A percentile compares a stretch with the other conserved stretches of the same genome.
These are phyloP conservation scores for Agrilus mali DNA, from an alignment of 2,888 invertebrate genomes.

Conservation along the genomic window DNA sequence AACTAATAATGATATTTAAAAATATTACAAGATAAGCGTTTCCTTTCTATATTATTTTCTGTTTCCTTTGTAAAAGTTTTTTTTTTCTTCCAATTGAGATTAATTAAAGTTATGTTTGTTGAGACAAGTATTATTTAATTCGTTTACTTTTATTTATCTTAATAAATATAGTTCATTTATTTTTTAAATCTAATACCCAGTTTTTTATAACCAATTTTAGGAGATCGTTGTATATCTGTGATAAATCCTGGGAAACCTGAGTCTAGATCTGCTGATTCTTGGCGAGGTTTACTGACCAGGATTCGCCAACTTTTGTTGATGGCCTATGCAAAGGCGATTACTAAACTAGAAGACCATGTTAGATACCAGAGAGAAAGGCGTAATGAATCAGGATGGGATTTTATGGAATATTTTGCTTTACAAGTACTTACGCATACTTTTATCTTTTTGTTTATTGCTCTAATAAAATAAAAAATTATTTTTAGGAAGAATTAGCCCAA, in stretches of 20 bases:
- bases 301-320: slow-evolving; percentile 72
- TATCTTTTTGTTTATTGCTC: slow-evolving; percentile 1
- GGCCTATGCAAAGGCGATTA: slow-evolving; percentile 75
- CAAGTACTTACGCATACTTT: slow-evolving; percentile 43
- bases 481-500: slow-evolving; percentile 88
- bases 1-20: no score
- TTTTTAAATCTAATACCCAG: not conserved
- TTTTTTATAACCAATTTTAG: slow-evolving; percentile 11
- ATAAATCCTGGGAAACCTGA: slow-evolving; percentile 85
- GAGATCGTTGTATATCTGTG: slow-evolving; percentile 76
- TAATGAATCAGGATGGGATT: slow-evolving; percentile 86
- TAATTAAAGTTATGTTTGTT: not conserved
- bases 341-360: slow-evolving; percentile 81
- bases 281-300: slow-evolving; percentile 72
- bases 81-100: not conserved
- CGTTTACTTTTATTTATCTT: not conserved
- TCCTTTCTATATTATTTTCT: no score
- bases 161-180: not conserved
- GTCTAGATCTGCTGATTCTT: slow-evolving; percentile 80
- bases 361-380: slow-evolving; percentile 80
- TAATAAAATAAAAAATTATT: slow-evolving; percentile 17
- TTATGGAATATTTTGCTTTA: slow-evolving; percentile 85
- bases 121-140: not conserved
- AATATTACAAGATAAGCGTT: no score
- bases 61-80: no score